These are phyloP conservation scores for Melanotaenia boesemani DNA, from an alignment of 2,797 vertebrate genomes.

Conservation along the genomic window DNA sequence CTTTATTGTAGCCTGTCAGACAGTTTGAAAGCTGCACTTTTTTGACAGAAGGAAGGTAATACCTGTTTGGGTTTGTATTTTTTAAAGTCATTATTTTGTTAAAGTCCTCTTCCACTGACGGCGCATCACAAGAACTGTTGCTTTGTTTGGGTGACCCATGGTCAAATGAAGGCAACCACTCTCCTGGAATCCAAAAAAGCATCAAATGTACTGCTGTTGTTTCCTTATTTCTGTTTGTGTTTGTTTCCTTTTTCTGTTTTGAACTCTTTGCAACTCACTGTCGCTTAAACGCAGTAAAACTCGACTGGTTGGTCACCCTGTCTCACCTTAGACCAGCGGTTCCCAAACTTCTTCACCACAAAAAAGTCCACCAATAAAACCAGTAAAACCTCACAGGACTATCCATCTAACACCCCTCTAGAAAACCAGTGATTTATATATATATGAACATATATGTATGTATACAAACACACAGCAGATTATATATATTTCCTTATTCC, in stretches of 20 bases:
- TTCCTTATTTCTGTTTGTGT: slow-evolving; percentile 44
- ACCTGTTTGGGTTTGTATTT: slow-evolving; percentile 1
- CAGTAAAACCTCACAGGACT: slow-evolving; percentile 52
- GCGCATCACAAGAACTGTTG: slow-evolving; percentile 14
- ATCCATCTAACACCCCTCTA: slow-evolving; percentile 8
- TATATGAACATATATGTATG: neutral
- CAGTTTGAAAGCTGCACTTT: slow-evolving; percentile 34
- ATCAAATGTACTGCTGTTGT: slow-evolving; percentile 49
- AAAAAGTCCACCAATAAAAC: slow-evolving; percentile 5
- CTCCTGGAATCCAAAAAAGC: slow-evolving; percentile 20
- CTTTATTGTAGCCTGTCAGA: slow-evolving; percentile 44
- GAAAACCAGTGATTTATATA: slow-evolving; percentile 1
- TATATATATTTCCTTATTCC: neutral
- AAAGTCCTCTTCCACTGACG: slow-evolving; percentile 18
- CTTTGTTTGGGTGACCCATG: slow-evolving; percentile 12
- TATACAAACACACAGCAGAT: slow-evolving; percentile 1
- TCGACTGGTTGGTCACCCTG: neutral
- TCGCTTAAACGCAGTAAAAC: slow-evolving; percentile 17
- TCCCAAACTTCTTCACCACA: slow-evolving; percentile 40
- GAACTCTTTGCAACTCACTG: slow-evolving; percentile 35
- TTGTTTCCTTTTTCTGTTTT: slow-evolving; percentile 18
- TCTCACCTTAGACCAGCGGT: slow-evolving; percentile 42
- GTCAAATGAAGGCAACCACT: slow-evolving; percentile 17
- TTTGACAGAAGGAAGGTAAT: neutral
- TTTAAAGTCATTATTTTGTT: slow-evolving; percentile 22